phyloP scores from a whole-genome alignment of 2,113 vertebrate genomes.

The Epinephelus cyanopodus region DNA sequence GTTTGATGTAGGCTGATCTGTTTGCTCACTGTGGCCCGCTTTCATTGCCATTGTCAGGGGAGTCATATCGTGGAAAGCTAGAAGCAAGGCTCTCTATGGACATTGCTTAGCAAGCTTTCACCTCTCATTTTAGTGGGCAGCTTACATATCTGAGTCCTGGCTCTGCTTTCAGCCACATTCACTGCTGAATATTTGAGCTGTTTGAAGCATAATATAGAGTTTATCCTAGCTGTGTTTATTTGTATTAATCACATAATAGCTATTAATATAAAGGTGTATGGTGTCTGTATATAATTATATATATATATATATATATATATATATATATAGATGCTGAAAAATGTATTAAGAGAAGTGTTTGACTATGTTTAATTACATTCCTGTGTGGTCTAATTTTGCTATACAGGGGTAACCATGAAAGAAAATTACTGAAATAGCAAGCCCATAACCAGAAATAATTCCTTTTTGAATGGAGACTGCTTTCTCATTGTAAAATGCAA shows the following conservation, averaged over 20 bases:
- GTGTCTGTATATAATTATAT: too few species aligned
- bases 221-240: background rate
- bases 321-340: background rate
- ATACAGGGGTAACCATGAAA: background rate
- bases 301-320: too few species aligned
- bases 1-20: constrained; percentile 79
- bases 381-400: background rate
- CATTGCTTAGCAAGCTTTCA: constrained; percentile 50
- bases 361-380: constrained; percentile 28
- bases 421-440: constrained; percentile 1
- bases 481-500: background rate
- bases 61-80: constrained; percentile 57
- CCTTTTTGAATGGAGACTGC: background rate
- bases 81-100: constrained; percentile 56
- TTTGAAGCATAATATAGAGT: background rate
- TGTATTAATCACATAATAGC: background rate
- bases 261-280: background rate
- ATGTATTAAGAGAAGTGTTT: background rate
- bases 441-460: background rate
- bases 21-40: constrained; percentile 77
- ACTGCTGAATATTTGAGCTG: background rate
- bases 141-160: background rate
- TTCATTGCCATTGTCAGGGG: constrained; percentile 76
- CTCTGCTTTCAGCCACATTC: background rate
- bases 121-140: constrained; percentile 40